A percentile compares a stretch with the other conserved stretches of the same genome.
phyloP scores from a whole-genome alignment of 2,797 vertebrate species.

The Peromyscus melanophrys region DNA sequence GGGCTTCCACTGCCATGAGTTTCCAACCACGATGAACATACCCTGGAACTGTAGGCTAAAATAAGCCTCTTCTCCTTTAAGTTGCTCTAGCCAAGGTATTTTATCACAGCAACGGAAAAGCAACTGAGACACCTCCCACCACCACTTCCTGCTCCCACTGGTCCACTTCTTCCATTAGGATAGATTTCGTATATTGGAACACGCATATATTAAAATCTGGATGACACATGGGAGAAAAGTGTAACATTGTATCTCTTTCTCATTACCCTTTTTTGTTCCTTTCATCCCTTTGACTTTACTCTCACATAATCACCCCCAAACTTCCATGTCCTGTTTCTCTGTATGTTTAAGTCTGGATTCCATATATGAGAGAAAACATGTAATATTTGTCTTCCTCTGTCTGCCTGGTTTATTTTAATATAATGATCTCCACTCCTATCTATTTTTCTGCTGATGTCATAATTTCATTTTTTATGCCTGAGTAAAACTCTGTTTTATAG shows the following conservation, averaged over 20 bases:
- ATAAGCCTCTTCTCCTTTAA: neutral
- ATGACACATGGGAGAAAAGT: neutral
- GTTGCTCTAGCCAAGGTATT: neutral
- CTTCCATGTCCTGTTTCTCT: neutral
- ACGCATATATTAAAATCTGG: neutral
- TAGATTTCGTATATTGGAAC: neutral
- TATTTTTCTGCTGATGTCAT: neutral
- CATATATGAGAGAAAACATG: neutral
- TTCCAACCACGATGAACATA: neutral
- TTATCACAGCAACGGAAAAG: neutral
- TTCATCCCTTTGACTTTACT: neutral
- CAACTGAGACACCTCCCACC: neutral
- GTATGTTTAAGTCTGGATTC: neutral
- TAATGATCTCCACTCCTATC: neutral
- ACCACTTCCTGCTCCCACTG: neutral
- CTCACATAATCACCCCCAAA: neutral
- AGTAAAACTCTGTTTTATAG: neutral
- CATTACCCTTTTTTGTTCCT: neutral
- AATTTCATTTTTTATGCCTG: neutral
- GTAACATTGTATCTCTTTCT: neutral
- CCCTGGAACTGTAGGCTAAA: neutral
- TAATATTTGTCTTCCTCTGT: neutral
- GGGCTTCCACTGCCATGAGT: neutral
- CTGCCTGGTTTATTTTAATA: neutral
- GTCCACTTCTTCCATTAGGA: neutral